A percentile compares a stretch with the other conserved stretches of the same genome.
phyloP scores from a whole-genome alignment of 2,113 vertebrate species.

The Choloepus hoffmanni region DNA sequence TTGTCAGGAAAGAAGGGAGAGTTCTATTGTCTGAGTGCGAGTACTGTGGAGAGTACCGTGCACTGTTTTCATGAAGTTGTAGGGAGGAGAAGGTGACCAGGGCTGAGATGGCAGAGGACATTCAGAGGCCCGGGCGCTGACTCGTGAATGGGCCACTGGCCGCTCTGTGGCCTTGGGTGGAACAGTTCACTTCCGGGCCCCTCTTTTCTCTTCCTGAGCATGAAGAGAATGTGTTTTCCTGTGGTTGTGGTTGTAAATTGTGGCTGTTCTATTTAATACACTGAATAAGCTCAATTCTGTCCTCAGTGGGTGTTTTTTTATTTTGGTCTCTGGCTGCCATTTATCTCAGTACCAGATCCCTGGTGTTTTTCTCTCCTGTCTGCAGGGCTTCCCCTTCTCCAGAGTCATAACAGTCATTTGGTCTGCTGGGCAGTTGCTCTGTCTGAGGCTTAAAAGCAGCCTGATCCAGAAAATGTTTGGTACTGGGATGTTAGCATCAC shows the following conservation, averaged over 20 bases:
- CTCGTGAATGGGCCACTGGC: rapidly evolving
- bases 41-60: no score
- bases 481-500: not conserved
- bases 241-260: not conserved
- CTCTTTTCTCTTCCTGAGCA: not conserved
- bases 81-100: not conserved
- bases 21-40: no score
- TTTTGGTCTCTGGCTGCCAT: not conserved
- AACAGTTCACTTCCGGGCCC: not conserved
- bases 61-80: no score
- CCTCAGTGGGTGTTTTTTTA: not conserved
- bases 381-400: not conserved
- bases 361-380: not conserved
- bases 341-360: not conserved
- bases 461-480: not conserved
- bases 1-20: not conserved
- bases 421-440: not conserved
- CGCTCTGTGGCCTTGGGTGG: rapidly evolving
- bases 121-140: not conserved
- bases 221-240: not conserved
- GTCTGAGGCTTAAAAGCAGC: not conserved
- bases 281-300: not conserved
- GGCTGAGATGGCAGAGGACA: not conserved
- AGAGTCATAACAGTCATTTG: not conserved
- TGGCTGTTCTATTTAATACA: not conserved